Percentiles rank a stretch among this genome's conserved stretches.
Conservation (phyloP, 2,113 vertebrate genomes). For the Alces alces region DNA sequence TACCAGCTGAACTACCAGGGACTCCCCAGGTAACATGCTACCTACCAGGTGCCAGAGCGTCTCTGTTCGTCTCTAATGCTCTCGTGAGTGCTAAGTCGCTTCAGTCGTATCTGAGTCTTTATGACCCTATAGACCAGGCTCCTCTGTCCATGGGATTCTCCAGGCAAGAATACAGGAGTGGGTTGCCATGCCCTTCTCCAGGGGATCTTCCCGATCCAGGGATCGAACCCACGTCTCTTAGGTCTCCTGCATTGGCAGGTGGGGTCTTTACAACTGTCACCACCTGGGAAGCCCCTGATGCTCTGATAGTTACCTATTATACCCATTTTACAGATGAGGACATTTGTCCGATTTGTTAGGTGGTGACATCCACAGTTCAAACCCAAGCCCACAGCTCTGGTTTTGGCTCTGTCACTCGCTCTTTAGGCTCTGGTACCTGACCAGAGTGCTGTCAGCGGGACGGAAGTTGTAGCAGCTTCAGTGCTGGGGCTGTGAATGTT, state of each 20-base stretch:
- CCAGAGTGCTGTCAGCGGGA: neutral
- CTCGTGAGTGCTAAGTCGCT: neutral
- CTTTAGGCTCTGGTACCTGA: neutral
- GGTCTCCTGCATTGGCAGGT: neutral
- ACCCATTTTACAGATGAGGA: neutral
- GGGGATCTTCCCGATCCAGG: neutral
- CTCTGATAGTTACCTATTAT: neutral
- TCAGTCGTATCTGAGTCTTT: neutral
- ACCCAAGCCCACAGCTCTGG: neutral
- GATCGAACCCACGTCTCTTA: neutral
- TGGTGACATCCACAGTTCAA: neutral
- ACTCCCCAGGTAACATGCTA: neutral
- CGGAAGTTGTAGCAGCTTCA: fast-evolving
- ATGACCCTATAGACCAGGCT: neutral
- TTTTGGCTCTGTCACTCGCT: neutral
- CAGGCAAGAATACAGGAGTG: neutral
- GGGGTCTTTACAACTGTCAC: neutral
- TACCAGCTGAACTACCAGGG: neutral
- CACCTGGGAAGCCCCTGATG: neutral
- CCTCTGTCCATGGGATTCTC: neutral
- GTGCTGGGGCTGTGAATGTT: too few relatives aligned
- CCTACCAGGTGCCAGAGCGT: neutral
- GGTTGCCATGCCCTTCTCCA: neutral
- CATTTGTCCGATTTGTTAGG: neutral
- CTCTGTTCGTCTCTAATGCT: too few relatives aligned